phyloP scores from a whole-genome alignment of 2,888 invertebrate species.

The Euphydryas editha region DNA sequence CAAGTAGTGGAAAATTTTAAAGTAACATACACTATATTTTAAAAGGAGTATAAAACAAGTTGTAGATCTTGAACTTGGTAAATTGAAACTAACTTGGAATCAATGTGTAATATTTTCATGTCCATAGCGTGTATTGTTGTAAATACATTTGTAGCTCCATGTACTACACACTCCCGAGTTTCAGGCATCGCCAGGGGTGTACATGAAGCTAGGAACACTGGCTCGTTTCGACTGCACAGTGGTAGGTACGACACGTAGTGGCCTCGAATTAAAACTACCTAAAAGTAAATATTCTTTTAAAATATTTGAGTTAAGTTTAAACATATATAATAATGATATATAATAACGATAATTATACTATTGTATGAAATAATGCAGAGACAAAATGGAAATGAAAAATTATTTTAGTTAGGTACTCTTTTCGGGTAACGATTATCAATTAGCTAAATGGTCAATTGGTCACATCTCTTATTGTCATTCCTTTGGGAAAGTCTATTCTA shows the following conservation, averaged over 20 bases:
- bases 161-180: slow-evolving; percentile 96
- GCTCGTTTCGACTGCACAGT: slow-evolving; percentile 96
- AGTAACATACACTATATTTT: neutral
- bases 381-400: too few relatives aligned
- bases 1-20: neutral
- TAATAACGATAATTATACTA: too few relatives aligned
- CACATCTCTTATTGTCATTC: too few relatives aligned
- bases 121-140: slow-evolving; percentile 98
- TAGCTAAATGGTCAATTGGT: too few relatives aligned
- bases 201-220: slow-evolving; percentile 97
- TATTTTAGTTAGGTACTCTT: too few relatives aligned
- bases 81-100: slow-evolving; percentile 66
- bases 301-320: too few relatives aligned
- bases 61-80: neutral
- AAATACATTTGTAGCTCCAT: slow-evolving; percentile 98
- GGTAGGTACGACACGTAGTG: slow-evolving; percentile 97
- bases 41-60: neutral
- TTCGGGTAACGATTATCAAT: too few relatives aligned
- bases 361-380: too few relatives aligned
- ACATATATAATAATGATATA: too few relatives aligned
- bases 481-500: too few relatives aligned
- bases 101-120: slow-evolving; percentile 98
- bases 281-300: slow-evolving; percentile 4
- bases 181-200: slow-evolving; percentile 99
- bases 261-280: slow-evolving; percentile 98